phyloP scores from a whole-genome alignment of 2,113 vertebrate genomes.

The Podarcis raffonei region DNA sequence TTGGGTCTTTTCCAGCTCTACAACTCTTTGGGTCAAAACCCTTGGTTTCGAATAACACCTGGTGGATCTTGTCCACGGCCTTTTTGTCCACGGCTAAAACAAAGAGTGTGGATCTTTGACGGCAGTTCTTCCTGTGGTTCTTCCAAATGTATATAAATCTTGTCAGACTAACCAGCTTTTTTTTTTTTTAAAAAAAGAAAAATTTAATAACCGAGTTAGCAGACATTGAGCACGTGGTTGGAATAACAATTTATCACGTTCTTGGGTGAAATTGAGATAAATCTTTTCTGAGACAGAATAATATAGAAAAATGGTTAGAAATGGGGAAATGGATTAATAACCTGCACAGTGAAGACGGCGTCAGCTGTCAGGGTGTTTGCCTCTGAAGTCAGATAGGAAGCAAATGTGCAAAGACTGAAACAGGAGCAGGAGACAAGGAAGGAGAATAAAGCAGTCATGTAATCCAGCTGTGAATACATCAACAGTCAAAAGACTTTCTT shows the following conservation, averaged over 20 bases:
- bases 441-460: not conserved
- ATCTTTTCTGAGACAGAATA: not conserved
- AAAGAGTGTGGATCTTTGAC: not conserved
- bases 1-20: too few relatives aligned
- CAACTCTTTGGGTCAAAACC: too few relatives aligned
- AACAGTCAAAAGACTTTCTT: not conserved
- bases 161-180: not conserved
- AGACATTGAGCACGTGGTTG: not conserved
- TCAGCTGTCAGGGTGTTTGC: not conserved
- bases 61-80: not conserved
- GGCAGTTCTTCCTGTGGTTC: rapidly evolving
- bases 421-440: not conserved
- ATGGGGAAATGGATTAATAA: not conserved
- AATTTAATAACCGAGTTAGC: not conserved
- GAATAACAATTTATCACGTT: not conserved
- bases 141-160: conserved; percentile 4
- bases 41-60: not conserved
- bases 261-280: not conserved
- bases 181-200: not conserved
- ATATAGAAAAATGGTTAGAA: not conserved
- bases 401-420: not conserved
- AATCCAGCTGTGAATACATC: too few relatives aligned
- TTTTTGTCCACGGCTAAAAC: not conserved
- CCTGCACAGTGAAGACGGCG: not conserved
- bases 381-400: not conserved